A percentile compares a stretch with the other conserved stretches of the same genome.
Conservation (phyloP, 1,140 invertebrate species). For the Habropoda laboriosa region DNA sequence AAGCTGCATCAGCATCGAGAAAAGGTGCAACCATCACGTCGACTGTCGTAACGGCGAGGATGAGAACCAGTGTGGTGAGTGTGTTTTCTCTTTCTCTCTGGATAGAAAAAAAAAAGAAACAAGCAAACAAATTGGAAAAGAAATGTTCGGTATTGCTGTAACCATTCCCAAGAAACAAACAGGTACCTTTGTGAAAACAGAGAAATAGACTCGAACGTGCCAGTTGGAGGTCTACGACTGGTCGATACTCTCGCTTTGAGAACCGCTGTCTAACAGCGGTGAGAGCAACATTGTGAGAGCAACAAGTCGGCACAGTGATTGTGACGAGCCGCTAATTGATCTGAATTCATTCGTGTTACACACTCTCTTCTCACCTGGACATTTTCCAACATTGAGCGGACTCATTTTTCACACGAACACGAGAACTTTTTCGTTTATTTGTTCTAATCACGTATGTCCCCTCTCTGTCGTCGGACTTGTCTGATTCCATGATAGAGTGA, state of each 20-base stretch:
- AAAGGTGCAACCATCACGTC: slow-evolving; percentile 84
- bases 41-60: slow-evolving; percentile 86
- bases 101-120: background rate
- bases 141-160: no score
- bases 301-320: background rate
- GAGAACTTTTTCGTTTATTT: no score
- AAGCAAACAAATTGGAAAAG: no score
- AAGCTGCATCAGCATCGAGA: slow-evolving; percentile 85
- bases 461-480: no score
- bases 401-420: no score
- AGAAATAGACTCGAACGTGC: background rate
- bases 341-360: background rate
- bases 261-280: background rate
- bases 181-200: background rate
- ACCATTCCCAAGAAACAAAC: background rate
- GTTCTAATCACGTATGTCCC: no score
- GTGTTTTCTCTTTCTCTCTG: background rate
- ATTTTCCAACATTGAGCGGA: background rate
- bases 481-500: no score
- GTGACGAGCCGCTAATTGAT: background rate
- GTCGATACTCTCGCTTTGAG: background rate
- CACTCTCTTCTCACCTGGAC: background rate
- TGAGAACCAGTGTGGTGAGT: slow-evolving; percentile 84
- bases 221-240: background rate
- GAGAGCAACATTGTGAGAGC: background rate